Base-by-base conservation (phyloP, 2,888 invertebrate species). In the Incurvaria masculella region DNA sequence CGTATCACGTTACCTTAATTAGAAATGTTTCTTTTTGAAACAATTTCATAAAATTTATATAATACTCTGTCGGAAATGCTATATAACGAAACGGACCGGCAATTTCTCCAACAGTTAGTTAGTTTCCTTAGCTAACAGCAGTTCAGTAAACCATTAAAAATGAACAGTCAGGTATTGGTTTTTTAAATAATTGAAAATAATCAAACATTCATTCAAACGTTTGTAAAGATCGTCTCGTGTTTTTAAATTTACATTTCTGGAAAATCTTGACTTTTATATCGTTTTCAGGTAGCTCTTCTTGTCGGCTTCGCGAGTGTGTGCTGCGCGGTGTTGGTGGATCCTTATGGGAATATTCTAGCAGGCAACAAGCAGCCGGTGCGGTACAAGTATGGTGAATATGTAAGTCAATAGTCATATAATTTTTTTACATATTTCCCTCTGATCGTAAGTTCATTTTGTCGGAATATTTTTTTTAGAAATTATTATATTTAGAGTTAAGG, bases 71-170 rank as follows among this genome's bases (percentile, higher is more conserved):
- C 39, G 39, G 39, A 72, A 78, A 73, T 56, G 69, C 66, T 64
- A 63, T 60, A 66, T 65, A 62, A 58, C 63, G 55, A 56, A 58
- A 57, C 54, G 56, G 57, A 42, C 2, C 40, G 18, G 16, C 38
- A n/a, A 14, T 19, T 59, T 61, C 56, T 62, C 63, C 62, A 73
- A 72, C 76, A 76, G 76, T 75, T 66, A 57, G 63, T 63, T 63
- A 63, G 63, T 65, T 21, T 39, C 38, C 41, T 6, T 16, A 17
- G 11, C 6, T 42, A n/a, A 11, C 21, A 21, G 11, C 19, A 43
- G 21, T 43, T 21, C 26, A 43, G 21, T 16, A 23, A 21, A 43
- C 21, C 14, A 16, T 21, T n/a, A n/a, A 43, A 21, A 26, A 23
- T 16, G 43, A 21, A 16, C 11, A 43, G 21, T 4, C n/a, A 17